phyloP scores from a whole-genome alignment of 1,140 invertebrate genomes.

The Rhynchophorus ferrugineus region DNA sequence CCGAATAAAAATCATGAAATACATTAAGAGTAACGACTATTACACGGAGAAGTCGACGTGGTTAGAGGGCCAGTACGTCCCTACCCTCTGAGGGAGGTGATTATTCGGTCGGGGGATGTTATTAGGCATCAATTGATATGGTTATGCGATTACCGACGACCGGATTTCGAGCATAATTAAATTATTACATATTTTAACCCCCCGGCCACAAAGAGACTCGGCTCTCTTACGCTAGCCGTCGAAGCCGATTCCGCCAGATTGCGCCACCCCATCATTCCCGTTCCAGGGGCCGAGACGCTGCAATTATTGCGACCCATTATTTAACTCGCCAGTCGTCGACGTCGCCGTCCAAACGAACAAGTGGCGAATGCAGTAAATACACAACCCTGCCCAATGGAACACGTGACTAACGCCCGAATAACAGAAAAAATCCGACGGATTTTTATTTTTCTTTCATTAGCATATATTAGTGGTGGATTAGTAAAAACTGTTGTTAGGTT shows the following conservation, averaged over 20 bases:
- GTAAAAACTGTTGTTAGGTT: no score
- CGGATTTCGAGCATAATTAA: conserved; percentile 34
- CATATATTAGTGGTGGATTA: no score
- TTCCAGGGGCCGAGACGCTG: no score
- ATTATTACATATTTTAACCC: conserved; percentile 34
- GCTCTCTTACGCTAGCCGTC: conserved; percentile 2
- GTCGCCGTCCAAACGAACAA: neutral
- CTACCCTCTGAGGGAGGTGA: conserved; percentile 2
- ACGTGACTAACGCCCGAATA: no score
- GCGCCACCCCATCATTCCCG: neutral
- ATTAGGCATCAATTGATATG: conserved; percentile 41
- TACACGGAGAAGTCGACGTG: no score
- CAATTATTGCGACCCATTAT: no score
- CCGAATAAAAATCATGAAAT: no score
- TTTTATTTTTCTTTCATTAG: no score
- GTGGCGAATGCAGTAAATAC: neutral
- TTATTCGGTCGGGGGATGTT: conserved; percentile 31
- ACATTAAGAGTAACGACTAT: no score
- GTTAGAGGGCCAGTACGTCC: no score
- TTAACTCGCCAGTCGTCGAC: neutral
- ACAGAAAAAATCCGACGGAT: no score
- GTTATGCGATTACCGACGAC: conserved; percentile 38
- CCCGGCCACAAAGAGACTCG: conserved; percentile 6
- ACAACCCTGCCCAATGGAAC: no score
- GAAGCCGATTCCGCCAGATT: neutral